Percentiles rank a stretch among this genome's conserved stretches.
These are phyloP conservation scores for Solenopsis fugax DNA, from an alignment of 1,140 invertebrate species.

Conservation along the genomic window DNA sequence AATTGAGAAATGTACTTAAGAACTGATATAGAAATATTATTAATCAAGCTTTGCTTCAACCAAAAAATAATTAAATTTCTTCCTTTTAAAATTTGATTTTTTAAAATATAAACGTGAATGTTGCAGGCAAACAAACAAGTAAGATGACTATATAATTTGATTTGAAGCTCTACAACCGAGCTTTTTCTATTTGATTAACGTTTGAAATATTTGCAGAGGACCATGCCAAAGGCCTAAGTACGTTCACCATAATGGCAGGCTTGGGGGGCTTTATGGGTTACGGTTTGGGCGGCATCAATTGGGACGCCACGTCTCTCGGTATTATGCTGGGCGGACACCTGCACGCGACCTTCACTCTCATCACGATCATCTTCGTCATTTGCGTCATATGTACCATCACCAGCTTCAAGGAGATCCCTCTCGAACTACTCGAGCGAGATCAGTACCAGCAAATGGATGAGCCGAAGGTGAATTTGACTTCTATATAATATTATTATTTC, in stretches of 20 bases:
- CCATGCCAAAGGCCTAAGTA: slow-evolving; percentile 96
- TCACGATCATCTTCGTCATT: slow-evolving; percentile 94
- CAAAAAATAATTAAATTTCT: too few species aligned
- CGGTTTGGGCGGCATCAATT: slow-evolving; percentile 96
- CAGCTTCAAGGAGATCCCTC: slow-evolving; percentile 95
- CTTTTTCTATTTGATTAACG: slow-evolving; percentile 31
- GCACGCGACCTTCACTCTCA: slow-evolving; percentile 95
- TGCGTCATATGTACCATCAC: slow-evolving; percentile 94
- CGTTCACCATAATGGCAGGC: slow-evolving; percentile 98
- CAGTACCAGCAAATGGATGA: slow-evolving; percentile 82
- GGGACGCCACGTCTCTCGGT: slow-evolving; percentile 94
- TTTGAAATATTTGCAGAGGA: slow-evolving; percentile 90
- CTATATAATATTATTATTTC: neutral
- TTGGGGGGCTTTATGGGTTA: slow-evolving; percentile 98
- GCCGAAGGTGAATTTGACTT: slow-evolving; percentile 78
- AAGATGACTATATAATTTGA: neutral
- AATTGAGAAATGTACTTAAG: too few species aligned
- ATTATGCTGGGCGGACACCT: slow-evolving; percentile 94
- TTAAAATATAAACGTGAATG: neutral
- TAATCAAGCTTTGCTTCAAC: too few species aligned
- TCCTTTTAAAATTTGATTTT: too few species aligned
- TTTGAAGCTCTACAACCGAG: neutral
- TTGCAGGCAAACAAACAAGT: neutral
- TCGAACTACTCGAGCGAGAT: slow-evolving; percentile 88
- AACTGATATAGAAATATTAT: too few species aligned